Percentiles rank a stretch among this genome's conserved stretches.
These are phyloP conservation scores for Copsychus sechellarum DNA, from an alignment of 2,113 vertebrate genomes.

Conservation along the genomic window DNA sequence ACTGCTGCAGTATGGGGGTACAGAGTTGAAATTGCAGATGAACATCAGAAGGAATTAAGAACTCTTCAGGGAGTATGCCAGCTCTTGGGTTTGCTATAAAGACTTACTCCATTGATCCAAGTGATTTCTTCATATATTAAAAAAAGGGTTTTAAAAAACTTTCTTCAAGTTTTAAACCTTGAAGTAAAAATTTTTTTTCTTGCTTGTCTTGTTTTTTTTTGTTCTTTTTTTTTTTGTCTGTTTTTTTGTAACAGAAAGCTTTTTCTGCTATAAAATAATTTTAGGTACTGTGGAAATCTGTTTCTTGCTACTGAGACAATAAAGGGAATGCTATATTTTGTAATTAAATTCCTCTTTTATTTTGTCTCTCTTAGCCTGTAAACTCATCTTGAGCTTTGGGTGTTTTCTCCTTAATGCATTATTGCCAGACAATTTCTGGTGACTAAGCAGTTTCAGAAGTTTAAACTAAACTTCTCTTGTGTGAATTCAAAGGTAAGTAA, in stretches of 20 bases:
- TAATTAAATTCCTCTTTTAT: not conserved
- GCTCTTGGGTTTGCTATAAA: not conserved
- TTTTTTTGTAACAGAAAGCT: not conserved
- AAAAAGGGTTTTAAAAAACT: not conserved
- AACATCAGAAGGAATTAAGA: not conserved
- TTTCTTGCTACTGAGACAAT: not conserved
- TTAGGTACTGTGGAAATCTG: not conserved
- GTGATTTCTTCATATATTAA: not conserved
- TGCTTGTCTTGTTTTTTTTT: no score
- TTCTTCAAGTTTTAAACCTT: not conserved
- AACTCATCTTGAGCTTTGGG: not conserved
- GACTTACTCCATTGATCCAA: not conserved
- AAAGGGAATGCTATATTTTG: not conserved
- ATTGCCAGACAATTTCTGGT: not conserved
- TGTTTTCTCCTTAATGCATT: not conserved
- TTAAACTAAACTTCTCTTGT: not conserved
- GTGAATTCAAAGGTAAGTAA: not conserved
- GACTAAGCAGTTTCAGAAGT: not conserved
- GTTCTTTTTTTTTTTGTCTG: not conserved
- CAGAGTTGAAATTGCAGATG: constrained; percentile 27
- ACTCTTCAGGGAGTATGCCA: not conserved
- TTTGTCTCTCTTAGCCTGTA: not conserved
- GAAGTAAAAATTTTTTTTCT: not conserved
- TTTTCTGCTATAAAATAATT: not conserved
- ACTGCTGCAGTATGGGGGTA: not conserved